A percentile compares a stretch with the other conserved stretches of the same genome.
Evolutionary conservation across 2,113 vertebrate species (phyloP).

Genomic region (Leucosticte australis): DNA sequence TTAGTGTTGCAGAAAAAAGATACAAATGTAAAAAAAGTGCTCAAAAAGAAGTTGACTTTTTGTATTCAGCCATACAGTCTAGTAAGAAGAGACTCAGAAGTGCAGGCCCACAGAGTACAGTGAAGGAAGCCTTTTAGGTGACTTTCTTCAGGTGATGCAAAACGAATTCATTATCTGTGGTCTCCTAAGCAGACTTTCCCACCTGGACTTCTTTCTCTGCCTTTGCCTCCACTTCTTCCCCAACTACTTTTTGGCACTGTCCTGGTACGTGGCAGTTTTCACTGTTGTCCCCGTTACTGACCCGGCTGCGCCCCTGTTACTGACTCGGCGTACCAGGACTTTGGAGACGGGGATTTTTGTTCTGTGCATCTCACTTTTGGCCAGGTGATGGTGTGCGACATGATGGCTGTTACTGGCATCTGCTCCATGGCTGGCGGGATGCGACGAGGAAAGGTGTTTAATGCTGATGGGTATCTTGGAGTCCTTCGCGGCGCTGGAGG

Average conservation of each 20-base stretch:
- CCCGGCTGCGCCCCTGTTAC: conserved; percentile 77
- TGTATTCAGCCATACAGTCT: background rate
- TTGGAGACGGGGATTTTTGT: conserved; percentile 97
- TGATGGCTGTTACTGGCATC: conserved; percentile 74
- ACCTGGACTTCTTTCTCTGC: background rate
- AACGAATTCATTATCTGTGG: background rate
- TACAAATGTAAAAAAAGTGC: conserved; percentile 70
- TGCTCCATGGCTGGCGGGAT: conserved; percentile 83
- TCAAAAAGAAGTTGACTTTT: conserved; percentile 53
- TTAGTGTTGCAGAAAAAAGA: conserved; percentile 54
- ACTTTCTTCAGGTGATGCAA: conserved; percentile 30
- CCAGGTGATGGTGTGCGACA: conserved; percentile 74
- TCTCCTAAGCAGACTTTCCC: conserved; percentile 7
- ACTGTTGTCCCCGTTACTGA: conserved; percentile 62
- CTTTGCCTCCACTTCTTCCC: conserved; percentile 4
- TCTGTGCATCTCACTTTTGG: conserved; percentile 85
- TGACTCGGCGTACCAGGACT: conserved; percentile 87
- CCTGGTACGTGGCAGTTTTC: conserved; percentile 69
- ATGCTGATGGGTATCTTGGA: conserved; percentile 93
- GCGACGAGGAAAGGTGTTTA: conserved; percentile 84
- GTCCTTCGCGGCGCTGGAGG: conserved; percentile 80
- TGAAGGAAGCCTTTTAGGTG: background rate
- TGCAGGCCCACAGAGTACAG: background rate
- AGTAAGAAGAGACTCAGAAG: conserved; percentile 39
- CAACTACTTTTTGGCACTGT: conserved; percentile 84